Evolutionary conservation across 2,113 vertebrate species (phyloP).

Genomic region (Elachura formosa): DNA sequence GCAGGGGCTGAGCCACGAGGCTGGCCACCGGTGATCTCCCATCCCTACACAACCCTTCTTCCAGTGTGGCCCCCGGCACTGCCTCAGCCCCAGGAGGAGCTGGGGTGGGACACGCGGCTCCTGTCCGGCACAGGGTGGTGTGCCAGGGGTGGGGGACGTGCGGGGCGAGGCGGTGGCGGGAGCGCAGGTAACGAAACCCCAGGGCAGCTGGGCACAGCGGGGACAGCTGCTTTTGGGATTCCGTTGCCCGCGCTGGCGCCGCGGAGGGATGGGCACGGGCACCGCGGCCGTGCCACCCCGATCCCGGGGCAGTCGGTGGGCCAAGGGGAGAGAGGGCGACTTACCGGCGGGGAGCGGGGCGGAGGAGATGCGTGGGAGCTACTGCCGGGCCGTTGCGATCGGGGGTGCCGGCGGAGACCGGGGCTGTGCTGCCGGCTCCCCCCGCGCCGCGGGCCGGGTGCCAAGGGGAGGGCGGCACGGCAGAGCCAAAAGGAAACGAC

Average conservation of each 20-base stretch:
- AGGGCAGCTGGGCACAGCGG: constrained; percentile 77
- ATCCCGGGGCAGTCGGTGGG: background rate
- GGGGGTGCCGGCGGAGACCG: background rate
- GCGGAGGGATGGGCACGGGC: background rate
- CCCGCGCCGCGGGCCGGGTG: background rate
- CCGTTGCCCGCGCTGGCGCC: constrained; percentile 70
- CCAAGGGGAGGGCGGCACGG: constrained; percentile 5
- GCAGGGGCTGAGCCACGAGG: background rate
- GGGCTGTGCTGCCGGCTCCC: background rate
- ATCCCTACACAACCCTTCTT: background rate
- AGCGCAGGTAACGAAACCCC: constrained; percentile 80
- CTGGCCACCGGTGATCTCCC: rapidly evolving
- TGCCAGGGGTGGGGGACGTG: background rate
- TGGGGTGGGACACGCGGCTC: background rate
- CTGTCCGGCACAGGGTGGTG: background rate
- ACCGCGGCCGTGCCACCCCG: background rate
- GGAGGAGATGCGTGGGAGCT: background rate
- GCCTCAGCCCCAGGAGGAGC: background rate
- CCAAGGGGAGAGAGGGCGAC: background rate
- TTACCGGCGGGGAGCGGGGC: background rate
- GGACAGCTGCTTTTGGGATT: constrained; percentile 87
- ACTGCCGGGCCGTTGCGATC: background rate
- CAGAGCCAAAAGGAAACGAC: constrained; percentile 5
- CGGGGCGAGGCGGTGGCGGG: constrained; percentile 55
- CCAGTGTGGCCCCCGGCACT: rapidly evolving